Evolutionary conservation across 2,888 invertebrate genomes (phyloP).

Genomic region (Rotaria socialis): DNA sequence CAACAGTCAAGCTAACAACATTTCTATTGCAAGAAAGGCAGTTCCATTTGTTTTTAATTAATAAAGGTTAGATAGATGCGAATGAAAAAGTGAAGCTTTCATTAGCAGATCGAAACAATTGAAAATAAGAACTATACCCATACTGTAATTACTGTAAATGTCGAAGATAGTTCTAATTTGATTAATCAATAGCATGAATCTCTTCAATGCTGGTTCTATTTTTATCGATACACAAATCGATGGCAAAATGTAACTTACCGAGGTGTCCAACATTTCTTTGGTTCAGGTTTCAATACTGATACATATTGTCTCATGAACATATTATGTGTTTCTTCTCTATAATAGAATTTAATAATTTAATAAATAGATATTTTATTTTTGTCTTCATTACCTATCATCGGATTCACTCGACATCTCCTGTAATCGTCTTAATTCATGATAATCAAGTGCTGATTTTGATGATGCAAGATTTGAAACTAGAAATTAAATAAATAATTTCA

Average conservation of each 20-base stretch:
- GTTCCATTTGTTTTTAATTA: too few relatives aligned
- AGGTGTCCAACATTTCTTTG: neutral
- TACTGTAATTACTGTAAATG: too few relatives aligned
- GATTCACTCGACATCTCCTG: neutral
- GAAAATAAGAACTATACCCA: too few relatives aligned
- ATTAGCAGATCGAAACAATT: too few relatives aligned
- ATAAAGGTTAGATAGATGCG: too few relatives aligned
- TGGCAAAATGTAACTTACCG: neutral
- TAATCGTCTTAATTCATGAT: neutral
- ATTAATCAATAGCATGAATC: too few relatives aligned
- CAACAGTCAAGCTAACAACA: too few relatives aligned
- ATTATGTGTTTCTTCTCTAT: conserved; percentile 41
- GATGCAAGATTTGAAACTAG: neutral
- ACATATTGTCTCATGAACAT: conserved; percentile 43
- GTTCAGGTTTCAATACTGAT: neutral
- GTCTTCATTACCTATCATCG: neutral
- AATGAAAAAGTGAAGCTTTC: too few relatives aligned
- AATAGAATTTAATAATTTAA: neutral
- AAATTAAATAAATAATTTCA: neutral
- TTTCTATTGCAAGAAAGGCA: too few relatives aligned
- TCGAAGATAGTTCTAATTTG: too few relatives aligned
- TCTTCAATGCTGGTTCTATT: too few relatives aligned
- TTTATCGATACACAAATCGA: too few relatives aligned
- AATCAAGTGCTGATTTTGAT: conserved; percentile 15
- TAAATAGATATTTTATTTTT: neutral